Percentiles rank a stretch among this genome's conserved stretches.
Conservation (phyloP, 2,113 vertebrate species). For the Cichladusa arquata region DNA sequence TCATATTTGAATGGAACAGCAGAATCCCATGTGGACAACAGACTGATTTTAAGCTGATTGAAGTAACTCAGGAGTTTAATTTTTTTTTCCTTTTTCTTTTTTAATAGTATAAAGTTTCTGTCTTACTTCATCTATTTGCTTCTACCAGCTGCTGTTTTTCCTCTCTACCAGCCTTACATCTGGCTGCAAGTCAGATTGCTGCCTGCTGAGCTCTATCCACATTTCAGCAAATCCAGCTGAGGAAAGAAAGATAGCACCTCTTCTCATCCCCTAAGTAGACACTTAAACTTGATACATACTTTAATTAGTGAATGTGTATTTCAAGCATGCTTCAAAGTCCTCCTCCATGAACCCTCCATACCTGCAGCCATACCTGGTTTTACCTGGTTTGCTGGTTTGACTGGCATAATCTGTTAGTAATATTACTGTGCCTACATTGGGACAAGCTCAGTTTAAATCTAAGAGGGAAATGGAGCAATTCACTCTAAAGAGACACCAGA, state of each 20-base stretch:
- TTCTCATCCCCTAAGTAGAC: neutral
- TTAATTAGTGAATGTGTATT: neutral
- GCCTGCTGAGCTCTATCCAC: neutral
- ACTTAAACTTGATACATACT: neutral
- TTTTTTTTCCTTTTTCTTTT: neutral
- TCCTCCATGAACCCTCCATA: neutral
- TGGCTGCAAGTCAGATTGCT: neutral
- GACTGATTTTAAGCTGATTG: neutral
- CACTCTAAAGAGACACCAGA: neutral
- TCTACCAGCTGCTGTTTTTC: neutral
- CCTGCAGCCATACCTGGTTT: neutral
- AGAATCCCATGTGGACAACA: neutral
- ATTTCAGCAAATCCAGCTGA: neutral
- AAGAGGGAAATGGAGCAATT: neutral
- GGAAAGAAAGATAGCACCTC: neutral
- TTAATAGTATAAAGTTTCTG: neutral
- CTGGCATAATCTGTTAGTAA: neutral
- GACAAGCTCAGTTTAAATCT: neutral
- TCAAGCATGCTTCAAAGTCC: neutral
- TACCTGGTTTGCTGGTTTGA: constrained; percentile 5
- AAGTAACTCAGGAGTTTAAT: neutral
- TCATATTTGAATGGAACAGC: neutral
- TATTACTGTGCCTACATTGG: rapidly evolving
- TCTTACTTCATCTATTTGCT: neutral
- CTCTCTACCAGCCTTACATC: neutral